These are phyloP conservation scores for Goniozus legneri DNA, from an alignment of 1,140 invertebrate species.

Conservation along the genomic window DNA sequence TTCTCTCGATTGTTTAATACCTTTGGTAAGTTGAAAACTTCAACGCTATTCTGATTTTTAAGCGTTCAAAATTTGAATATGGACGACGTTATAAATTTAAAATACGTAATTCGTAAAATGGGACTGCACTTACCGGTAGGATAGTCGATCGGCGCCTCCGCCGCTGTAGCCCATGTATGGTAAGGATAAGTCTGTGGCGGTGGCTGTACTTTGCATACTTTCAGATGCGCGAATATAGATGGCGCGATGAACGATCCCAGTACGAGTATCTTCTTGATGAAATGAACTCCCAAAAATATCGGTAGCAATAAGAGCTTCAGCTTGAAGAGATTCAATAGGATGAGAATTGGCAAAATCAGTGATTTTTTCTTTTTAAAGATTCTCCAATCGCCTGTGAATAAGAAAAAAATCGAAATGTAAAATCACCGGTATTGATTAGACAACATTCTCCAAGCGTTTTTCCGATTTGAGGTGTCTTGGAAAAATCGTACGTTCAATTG, in stretches of 20 bases:
- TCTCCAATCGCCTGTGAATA: conserved; percentile 31
- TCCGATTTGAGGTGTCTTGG: too few relatives aligned
- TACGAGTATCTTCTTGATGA: conserved; percentile 68
- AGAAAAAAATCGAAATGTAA: conserved; percentile 8
- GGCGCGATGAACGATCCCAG: conserved; percentile 62
- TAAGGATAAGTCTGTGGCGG: conserved; percentile 27
- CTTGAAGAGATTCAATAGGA: conserved; percentile 62
- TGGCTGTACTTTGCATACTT: conserved; percentile 59
- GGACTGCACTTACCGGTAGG: conserved; percentile 39
- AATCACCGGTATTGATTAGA: too few relatives aligned
- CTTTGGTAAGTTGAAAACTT: too few relatives aligned
- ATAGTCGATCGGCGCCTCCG: conserved; percentile 44
- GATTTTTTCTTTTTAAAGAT: conserved; percentile 60
- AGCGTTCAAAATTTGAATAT: too few relatives aligned
- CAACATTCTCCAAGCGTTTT: too few relatives aligned
- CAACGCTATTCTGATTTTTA: too few relatives aligned
- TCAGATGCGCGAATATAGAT: conserved; percentile 59
- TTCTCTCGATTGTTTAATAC: too few relatives aligned
- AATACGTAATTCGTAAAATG: too few relatives aligned
- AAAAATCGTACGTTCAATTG: background rate
- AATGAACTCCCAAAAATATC: conserved; percentile 61
- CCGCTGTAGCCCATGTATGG: conserved; percentile 40
- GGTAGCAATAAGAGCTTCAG: conserved; percentile 62
- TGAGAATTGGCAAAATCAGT: conserved; percentile 61
- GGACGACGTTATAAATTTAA: too few relatives aligned